Evolutionary conservation across 2,888 invertebrate genomes (phyloP).

Genomic region (Podotricha telesiphe): DNA sequence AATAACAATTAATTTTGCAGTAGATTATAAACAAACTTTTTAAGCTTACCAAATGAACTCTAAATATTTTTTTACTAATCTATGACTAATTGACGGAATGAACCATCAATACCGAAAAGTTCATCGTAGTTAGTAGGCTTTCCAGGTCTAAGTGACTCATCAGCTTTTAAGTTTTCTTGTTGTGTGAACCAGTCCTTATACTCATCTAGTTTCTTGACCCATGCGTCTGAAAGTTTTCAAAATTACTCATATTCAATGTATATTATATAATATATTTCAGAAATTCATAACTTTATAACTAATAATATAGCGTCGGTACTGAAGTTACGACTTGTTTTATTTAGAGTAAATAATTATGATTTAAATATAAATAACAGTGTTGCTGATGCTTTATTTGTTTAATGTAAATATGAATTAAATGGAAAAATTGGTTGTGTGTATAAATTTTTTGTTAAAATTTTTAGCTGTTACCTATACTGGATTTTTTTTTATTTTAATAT

Average conservation of each 20-base stretch:
- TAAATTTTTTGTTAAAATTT: no score
- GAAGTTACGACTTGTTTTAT: no score
- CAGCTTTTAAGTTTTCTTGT: conserved; percentile 90
- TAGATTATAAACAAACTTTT: not conserved
- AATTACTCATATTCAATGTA: not conserved
- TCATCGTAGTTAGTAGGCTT: conserved; percentile 94
- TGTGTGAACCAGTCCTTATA: conserved; percentile 92
- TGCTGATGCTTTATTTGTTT: no score
- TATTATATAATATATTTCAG: no score
- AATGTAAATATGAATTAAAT: no score
- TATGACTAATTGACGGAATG: conserved; percentile 92
- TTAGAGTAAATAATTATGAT: no score
- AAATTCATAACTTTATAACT: no score
- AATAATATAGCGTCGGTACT: no score
- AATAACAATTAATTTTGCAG: not conserved
- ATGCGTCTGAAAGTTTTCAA: conserved; percentile 83
- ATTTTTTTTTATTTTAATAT: no score
- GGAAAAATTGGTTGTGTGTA: no score
- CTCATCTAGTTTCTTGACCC: conserved; percentile 90
- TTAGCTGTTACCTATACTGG: no score
- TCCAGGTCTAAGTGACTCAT: conserved; percentile 91
- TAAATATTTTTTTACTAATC: conserved; percentile 77
- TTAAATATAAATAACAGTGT: no score
- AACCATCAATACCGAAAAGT: conserved; percentile 94
- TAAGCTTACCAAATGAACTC: not conserved